Percentiles rank a stretch among this genome's conserved stretches.
Conservation (phyloP, 2,888 invertebrate species). For the Gandaritis pyraliata region DNA sequence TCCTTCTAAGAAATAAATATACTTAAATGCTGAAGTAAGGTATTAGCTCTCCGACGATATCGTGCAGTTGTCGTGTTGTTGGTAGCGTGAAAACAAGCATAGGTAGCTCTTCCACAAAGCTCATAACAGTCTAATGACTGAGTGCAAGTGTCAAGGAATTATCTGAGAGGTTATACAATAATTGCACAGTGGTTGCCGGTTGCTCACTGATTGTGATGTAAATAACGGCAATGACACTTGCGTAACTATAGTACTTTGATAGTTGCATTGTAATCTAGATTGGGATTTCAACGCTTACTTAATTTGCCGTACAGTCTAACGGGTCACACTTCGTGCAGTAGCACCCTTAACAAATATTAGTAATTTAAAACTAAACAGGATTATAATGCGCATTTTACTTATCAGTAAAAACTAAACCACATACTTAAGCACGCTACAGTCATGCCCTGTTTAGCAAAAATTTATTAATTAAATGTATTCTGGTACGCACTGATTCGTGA, state of each 20-base stretch:
- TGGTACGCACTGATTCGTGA: constrained; percentile 18
- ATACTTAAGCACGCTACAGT: constrained; percentile 19
- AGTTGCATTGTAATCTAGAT: constrained; percentile 44
- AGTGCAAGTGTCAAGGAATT: constrained; percentile 49
- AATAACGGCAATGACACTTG: constrained; percentile 74
- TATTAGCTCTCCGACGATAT: too few relatives aligned
- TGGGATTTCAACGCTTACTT: constrained; percentile 46
- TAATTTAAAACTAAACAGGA: too few relatives aligned
- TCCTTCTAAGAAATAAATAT: too few relatives aligned
- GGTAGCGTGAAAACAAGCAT: not conserved
- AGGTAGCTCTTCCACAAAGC: constrained; percentile 24
- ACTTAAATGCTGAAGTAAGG: too few relatives aligned
- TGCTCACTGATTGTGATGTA: constrained; percentile 65
- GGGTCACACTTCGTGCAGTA: too few relatives aligned
- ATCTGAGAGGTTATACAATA: constrained; percentile 65
- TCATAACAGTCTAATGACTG: constrained; percentile 20
- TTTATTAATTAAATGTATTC: constrained; percentile 29
- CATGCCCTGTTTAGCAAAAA: constrained; percentile 31
- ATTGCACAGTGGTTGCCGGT: constrained; percentile 63
- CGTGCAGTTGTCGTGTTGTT: too few relatives aligned
- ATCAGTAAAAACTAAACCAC: constrained; percentile 18
- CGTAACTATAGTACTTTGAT: constrained; percentile 52
- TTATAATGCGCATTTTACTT: not conserved
- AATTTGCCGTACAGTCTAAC: too few relatives aligned
- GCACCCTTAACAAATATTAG: too few relatives aligned